Percentiles rank a stretch among this genome's conserved stretches.
These are phyloP conservation scores for Lepidurus couesii DNA, from an alignment of 1,140 invertebrate genomes.

Conservation along the genomic window DNA sequence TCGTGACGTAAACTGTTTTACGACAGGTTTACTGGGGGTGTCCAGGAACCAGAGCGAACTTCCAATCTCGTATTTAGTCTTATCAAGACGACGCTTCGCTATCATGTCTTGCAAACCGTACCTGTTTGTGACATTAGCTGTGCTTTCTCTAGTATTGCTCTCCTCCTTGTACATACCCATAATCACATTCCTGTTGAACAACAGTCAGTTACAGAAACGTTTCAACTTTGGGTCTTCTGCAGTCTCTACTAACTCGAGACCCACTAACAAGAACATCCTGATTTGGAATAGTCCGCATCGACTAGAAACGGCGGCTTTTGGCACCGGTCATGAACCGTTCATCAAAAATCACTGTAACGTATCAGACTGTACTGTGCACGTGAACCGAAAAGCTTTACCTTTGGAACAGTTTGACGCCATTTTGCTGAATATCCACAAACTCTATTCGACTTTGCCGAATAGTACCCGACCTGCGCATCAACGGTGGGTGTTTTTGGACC, in stretches of 20 bases:
- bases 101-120: no score
- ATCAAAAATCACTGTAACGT: conserved; percentile 13
- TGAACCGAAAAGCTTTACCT: neutral
- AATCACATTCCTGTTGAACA: no score
- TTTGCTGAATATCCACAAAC: neutral
- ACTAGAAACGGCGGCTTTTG: conserved; percentile 24
- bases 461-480: no score
- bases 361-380: conserved; percentile 24
- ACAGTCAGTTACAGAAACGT: neutral
- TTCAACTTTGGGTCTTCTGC: neutral
- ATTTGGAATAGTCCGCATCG: conserved; percentile 31
- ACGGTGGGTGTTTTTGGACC: no score
- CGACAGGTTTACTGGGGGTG: no score
- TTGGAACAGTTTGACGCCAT: conserved; percentile 15
- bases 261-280: conserved; percentile 10
- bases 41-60: no score
- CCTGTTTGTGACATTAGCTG: no score
- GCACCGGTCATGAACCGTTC: conserved; percentile 25
- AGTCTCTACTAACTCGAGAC: neutral
- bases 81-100: no score
- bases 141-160: no score
- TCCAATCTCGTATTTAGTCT: no score
- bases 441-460: neutral
- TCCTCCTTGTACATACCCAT: no score
- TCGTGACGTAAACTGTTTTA: no score